These are phyloP conservation scores for Grapholita molesta DNA, from an alignment of 1,140 invertebrate genomes.

Conservation along the genomic window DNA sequence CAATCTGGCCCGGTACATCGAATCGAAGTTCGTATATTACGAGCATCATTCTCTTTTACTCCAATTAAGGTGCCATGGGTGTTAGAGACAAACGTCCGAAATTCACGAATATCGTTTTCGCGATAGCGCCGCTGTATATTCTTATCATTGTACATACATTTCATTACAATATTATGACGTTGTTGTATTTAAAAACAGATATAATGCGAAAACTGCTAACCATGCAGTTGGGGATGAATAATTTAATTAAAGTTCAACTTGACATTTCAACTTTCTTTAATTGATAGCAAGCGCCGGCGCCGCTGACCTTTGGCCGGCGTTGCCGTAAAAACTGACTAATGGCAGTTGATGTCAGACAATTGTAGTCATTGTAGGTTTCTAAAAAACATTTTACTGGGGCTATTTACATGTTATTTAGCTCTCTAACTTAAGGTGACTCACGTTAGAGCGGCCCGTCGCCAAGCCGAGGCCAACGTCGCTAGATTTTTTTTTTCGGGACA, in stretches of 20 bases:
- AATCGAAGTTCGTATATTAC: too few relatives aligned
- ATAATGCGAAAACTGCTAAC: not conserved
- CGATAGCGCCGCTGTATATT: not conserved
- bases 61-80: too few relatives aligned
- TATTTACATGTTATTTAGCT: too few relatives aligned
- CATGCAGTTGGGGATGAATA: not conserved
- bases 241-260: not conserved
- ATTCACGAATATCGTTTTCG: too few relatives aligned
- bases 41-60: too few relatives aligned
- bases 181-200: not conserved
- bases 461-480: too few relatives aligned
- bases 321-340: not conserved
- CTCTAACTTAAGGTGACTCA: too few relatives aligned
- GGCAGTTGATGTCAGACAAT: not conserved
- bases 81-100: too few relatives aligned
- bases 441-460: too few relatives aligned
- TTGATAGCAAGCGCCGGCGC: not conserved
- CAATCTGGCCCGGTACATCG: too few relatives aligned
- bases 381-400: not conserved
- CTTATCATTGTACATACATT: not conserved
- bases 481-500: too few relatives aligned
- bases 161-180: not conserved
- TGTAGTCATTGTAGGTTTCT: not conserved
- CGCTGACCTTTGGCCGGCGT: not conserved
- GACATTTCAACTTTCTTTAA: not conserved